phyloP scores from a whole-genome alignment of 2,113 vertebrate species.

The rabbit (Oryctolagus cuniculus) region mOryCun1.1 NC_091453.1:110302501-110303000 shows the following conservation, averaged over 20 bases:
- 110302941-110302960: not conserved
- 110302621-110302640: not conserved
- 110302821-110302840: not conserved
- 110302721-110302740: not conserved
- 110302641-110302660: not conserved
- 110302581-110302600: not conserved
- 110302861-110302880: constrained; percentile 2
- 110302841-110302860: constrained; percentile 31
- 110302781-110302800: not conserved
- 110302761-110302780: not conserved
- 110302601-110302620: not conserved
- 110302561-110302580: not conserved
- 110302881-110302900: constrained; percentile 45
- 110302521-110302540: not conserved
- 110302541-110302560: not conserved
- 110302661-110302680: not conserved
- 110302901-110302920: not conserved
- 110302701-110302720: not conserved
- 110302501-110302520: not conserved
- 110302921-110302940: not conserved
- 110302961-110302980: constrained; percentile 16
- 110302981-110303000: not conserved
- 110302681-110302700: not conserved
- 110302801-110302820: not conserved
- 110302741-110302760: constrained; percentile 35